Evolutionary conservation across 2,888 invertebrate genomes (phyloP).

Genomic region (Barypeithes pellucidus): DNA sequence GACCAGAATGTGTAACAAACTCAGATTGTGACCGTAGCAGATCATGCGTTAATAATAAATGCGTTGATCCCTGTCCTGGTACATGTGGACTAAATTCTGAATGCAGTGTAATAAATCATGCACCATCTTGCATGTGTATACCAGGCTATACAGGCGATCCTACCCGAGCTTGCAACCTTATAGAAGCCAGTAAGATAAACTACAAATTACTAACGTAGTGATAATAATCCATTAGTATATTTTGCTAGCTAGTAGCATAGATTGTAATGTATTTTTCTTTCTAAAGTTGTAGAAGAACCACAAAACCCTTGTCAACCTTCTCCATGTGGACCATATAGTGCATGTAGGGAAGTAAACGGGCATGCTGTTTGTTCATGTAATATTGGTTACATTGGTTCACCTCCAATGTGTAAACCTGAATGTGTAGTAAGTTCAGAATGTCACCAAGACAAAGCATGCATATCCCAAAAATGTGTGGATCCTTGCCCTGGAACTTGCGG

Average conservation of each 20-base stretch:
- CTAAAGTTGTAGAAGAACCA: constrained; percentile 64
- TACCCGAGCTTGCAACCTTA: constrained; percentile 70
- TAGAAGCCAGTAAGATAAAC: constrained; percentile 66
- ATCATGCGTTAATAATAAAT: constrained; percentile 80
- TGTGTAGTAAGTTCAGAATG: constrained; percentile 80
- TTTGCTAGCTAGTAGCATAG: constrained; percentile 3
- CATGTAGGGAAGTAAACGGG: constrained; percentile 76
- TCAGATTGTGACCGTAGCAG: constrained; percentile 77
- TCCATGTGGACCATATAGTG: constrained; percentile 80
- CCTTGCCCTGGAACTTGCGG: constrained; percentile 81
- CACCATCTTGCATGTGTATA: constrained; percentile 78
- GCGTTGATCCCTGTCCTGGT: constrained; percentile 75
- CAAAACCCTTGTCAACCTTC: constrained; percentile 76
- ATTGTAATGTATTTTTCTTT: constrained; percentile 35
- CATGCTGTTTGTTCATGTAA: constrained; percentile 78
- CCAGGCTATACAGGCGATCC: constrained; percentile 77
- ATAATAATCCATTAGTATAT: constrained; percentile 41
- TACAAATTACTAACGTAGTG: constrained; percentile 45
- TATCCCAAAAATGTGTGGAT: constrained; percentile 78
- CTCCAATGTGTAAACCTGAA: constrained; percentile 79
- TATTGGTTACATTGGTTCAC: constrained; percentile 77
- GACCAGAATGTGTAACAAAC: constrained; percentile 80
- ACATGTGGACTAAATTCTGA: constrained; percentile 76
- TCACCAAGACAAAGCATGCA: constrained; percentile 76
- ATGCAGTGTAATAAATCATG: constrained; percentile 78